phyloP scores from a whole-genome alignment of 2,797 vertebrate genomes.

The Iguana delicatissima region DNA sequence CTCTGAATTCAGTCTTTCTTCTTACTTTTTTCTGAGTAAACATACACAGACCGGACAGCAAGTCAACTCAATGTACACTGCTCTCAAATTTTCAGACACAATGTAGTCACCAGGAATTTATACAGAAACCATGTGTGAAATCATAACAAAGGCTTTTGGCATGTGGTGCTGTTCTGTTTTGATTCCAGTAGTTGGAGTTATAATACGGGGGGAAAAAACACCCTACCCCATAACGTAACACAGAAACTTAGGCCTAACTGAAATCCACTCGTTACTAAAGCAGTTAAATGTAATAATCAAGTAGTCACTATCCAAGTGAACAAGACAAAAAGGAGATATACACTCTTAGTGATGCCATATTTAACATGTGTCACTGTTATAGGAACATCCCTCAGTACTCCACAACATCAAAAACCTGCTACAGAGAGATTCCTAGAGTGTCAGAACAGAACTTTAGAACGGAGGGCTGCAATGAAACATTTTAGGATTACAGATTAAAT shows the following conservation, averaged over 20 bases:
- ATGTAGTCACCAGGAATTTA: not conserved
- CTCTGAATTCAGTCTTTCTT: not conserved
- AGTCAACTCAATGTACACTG: not conserved
- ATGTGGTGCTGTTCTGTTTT: not conserved
- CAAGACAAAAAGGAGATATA: not conserved
- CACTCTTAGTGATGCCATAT: no score
- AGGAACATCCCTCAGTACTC: not conserved
- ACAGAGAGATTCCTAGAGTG: not conserved
- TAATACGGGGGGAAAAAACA: not conserved
- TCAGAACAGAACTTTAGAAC: not conserved
- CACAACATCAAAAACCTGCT: not conserved
- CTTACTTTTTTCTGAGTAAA: not conserved
- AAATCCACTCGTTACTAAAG: not conserved
- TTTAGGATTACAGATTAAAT: no score
- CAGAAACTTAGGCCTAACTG: not conserved
- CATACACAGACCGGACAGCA: not conserved
- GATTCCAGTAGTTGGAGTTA: not conserved
- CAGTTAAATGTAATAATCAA: no score
- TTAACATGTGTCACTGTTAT: no score
- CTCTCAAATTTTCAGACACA: not conserved
- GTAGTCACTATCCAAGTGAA: not conserved
- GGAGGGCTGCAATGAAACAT: not conserved
- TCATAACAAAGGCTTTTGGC: not conserved
- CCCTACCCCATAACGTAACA: not conserved
- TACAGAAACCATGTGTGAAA: not conserved